Percentiles rank a stretch among this genome's conserved stretches.
Evolutionary conservation across 1,140 invertebrate genomes (phyloP).

Genomic region (Tribolium castaneum): DNA sequence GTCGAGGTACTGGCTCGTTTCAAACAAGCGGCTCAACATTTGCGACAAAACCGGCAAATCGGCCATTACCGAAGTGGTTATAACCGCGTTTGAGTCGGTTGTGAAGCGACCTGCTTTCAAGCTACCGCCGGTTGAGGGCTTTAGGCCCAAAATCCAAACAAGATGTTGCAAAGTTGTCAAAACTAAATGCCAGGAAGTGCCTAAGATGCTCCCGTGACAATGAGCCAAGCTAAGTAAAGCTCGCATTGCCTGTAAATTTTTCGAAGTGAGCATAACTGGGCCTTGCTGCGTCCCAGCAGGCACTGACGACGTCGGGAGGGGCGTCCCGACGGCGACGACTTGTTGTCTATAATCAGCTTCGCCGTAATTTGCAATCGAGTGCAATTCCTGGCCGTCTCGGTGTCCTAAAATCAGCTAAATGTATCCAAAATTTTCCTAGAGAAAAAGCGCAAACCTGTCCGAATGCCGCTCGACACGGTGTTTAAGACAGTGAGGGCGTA

Average conservation of each 20-base stretch:
- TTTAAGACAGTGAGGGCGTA: conserved; percentile 92
- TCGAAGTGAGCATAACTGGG: conserved; percentile 98
- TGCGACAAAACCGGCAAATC: conserved; percentile 93
- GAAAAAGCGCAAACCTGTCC: conserved; percentile 45
- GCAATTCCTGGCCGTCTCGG: conserved; percentile 48
- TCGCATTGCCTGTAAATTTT: conserved; percentile 97
- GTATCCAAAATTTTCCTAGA: too few relatives aligned
- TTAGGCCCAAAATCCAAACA: conserved; percentile 97
- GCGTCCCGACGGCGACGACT: conserved; percentile 94
- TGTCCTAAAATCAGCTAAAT: conserved; percentile 28
- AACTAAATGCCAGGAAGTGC: conserved; percentile 95
- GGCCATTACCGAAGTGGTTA: conserved; percentile 95
- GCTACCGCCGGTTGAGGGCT: conserved; percentile 92
- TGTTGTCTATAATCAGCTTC: conserved; percentile 83
- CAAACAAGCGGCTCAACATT: conserved; percentile 93
- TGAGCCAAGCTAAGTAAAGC: conserved; percentile 90
- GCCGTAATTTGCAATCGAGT: conserved; percentile 61
- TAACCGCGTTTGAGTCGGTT: conserved; percentile 88
- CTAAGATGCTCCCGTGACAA: conserved; percentile 91
- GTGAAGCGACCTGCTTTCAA: conserved; percentile 80
- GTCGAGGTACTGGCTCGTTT: conserved; percentile 93
- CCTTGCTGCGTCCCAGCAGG: conserved; percentile 85
- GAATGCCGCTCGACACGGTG: conserved; percentile 67
- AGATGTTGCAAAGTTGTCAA: conserved; percentile 96
- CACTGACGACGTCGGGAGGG: conserved; percentile 84